These are phyloP conservation scores for Aythya baeri DNA, from an alignment of 2,113 vertebrate genomes.

Conservation along the genomic window DNA sequence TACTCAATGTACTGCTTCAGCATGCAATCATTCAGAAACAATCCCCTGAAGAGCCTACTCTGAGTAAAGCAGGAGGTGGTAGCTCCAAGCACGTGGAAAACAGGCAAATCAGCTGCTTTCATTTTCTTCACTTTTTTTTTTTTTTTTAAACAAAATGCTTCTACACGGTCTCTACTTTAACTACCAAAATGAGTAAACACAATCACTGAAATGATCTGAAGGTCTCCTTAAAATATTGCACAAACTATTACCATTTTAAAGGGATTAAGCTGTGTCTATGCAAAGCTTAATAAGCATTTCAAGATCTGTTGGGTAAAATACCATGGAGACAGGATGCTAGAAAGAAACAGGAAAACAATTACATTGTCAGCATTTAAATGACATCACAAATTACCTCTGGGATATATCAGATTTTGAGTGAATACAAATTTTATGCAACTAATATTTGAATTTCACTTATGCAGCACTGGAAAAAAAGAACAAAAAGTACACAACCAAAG, in stretches of 20 bases:
- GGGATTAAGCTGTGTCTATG: not conserved
- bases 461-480: not conserved
- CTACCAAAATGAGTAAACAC: not conserved
- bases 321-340: not conserved
- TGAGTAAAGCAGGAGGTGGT: not conserved
- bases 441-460: not conserved
- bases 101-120: not conserved
- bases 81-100: not conserved
- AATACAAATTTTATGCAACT: not conserved
- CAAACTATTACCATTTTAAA: not conserved
- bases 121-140: too few relatives aligned
- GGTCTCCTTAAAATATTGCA: not conserved
- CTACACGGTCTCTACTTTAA: not conserved
- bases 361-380: not conserved
- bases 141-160: not conserved
- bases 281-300: not conserved
- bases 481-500: not conserved
- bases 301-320: not conserved
- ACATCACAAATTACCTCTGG: not conserved
- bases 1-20: not conserved
- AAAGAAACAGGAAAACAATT: not conserved
- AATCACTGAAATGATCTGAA: not conserved
- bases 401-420: not conserved
- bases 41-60: not conserved
- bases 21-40: not conserved